Conservation (phyloP, 2,797 vertebrate genomes). For the Labroides dimidiatus region DNA sequence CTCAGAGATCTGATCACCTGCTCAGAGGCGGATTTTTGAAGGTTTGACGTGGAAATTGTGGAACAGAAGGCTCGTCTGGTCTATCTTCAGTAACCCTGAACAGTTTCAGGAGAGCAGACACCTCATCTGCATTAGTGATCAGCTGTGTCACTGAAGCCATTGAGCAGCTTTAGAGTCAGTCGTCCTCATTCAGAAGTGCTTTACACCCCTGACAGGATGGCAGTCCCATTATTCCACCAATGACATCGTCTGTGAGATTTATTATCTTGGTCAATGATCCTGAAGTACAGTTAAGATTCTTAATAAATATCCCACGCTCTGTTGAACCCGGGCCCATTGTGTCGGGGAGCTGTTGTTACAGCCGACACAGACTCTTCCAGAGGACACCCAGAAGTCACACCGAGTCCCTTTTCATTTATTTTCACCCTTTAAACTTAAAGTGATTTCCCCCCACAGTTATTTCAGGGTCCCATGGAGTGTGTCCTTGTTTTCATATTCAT, state of each 20-base stretch:
- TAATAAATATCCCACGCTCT: conserved; percentile 52
- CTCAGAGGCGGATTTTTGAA: too few species aligned
- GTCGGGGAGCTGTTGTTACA: conserved; percentile 36
- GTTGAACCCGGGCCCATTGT: conserved; percentile 26
- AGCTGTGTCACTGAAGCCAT: neutral
- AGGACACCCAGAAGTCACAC: conserved; percentile 53
- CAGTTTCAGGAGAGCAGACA: neutral
- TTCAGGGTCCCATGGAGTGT: conserved; percentile 39
- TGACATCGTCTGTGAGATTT: conserved; percentile 47
- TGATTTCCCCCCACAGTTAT: conserved; percentile 37
- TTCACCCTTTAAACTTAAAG: conserved; percentile 40
- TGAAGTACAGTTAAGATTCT: conserved; percentile 35
- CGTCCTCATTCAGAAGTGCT: conserved; percentile 5
- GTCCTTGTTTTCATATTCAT: conserved; percentile 67
- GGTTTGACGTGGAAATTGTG: too few species aligned
- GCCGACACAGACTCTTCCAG: conserved; percentile 27
- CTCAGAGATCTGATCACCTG: too few species aligned
- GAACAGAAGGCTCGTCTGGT: neutral
- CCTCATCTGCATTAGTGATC: neutral
- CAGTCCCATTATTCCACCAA: conserved; percentile 10
- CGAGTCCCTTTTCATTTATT: conserved; percentile 39
- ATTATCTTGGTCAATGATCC: conserved; percentile 52
- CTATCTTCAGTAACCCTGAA: neutral
- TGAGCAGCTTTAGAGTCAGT: neutral
- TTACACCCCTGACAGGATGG: conserved; percentile 10